phyloP scores from a whole-genome alignment of 2,888 invertebrate species.

The Theodoxus fluviatilis region DNA sequence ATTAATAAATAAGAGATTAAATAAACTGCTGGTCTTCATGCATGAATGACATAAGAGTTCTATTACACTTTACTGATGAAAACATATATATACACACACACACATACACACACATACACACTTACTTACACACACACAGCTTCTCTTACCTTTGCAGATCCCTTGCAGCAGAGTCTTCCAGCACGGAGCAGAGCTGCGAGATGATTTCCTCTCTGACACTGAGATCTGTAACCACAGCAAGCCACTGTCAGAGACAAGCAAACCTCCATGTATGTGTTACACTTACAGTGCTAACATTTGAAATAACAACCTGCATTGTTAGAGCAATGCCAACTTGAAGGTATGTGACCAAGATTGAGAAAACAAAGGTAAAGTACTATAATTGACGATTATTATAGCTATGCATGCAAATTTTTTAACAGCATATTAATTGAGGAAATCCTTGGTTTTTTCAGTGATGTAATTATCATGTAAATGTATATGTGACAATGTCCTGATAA shows the following conservation, averaged over 20 bases:
- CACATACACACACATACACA: no score
- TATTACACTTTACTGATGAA: neutral
- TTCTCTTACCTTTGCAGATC: slow-evolving; percentile 39
- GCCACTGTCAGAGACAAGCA: neutral
- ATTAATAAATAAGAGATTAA: no score
- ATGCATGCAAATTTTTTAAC: no score
- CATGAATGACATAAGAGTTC: no score
- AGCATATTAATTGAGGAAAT: no score
- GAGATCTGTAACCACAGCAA: slow-evolving; percentile 29
- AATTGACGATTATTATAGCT: neutral
- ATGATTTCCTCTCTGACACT: slow-evolving; percentile 50
- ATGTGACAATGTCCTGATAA: no score
- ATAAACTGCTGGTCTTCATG: no score
- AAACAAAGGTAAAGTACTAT: neutral
- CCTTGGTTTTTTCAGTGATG: no score
- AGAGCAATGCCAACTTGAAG: neutral
- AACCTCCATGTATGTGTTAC: no score
- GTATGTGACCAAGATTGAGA: neutral
- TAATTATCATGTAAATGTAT: no score
- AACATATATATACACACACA: no score
- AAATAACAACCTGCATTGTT: neutral
- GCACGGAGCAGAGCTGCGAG: slow-evolving; percentile 44
- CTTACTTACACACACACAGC: neutral
- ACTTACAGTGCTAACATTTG: no score
- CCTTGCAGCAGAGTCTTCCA: slow-evolving; percentile 32